Percentiles rank a stretch among this genome's conserved stretches.
Evolutionary conservation across 2,113 vertebrate genomes (phyloP).

Genomic region (Xerus inauris): DNA sequence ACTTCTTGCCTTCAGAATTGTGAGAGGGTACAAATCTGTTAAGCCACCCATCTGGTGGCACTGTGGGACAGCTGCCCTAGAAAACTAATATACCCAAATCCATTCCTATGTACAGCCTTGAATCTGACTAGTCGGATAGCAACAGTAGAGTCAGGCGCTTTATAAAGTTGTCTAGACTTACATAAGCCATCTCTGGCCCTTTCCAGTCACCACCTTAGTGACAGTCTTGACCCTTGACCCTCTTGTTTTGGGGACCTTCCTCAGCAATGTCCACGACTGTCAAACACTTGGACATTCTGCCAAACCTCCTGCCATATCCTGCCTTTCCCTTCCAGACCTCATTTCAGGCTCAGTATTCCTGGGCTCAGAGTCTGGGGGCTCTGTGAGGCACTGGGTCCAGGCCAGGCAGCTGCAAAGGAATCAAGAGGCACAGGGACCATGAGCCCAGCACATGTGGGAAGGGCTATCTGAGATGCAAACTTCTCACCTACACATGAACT

Average conservation of each 20-base stretch:
- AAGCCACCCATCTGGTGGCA: not conserved
- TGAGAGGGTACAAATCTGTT: not conserved
- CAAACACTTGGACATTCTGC: no score
- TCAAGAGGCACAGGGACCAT: not conserved
- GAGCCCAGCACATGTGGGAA: not conserved
- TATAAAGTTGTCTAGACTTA: accelerated
- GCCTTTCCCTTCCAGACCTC: not conserved
- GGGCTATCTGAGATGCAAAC: not conserved
- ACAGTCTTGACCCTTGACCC: not conserved
- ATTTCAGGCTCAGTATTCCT: not conserved
- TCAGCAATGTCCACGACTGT: not conserved
- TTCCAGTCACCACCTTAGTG: not conserved
- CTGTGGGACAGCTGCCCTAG: no score
- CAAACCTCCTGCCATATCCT: not conserved
- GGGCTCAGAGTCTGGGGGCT: not conserved
- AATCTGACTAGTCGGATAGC: not conserved
- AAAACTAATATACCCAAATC: not conserved
- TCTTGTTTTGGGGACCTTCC: not conserved
- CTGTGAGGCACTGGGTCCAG: not conserved
- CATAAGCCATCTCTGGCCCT: not conserved
- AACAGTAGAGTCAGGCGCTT: not conserved
- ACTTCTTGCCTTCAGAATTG: not conserved
- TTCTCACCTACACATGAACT: constrained; percentile 11
- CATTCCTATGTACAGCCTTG: not conserved
- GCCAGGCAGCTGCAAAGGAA: not conserved